These are phyloP conservation scores for Hemicordylus capensis DNA, from an alignment of 2,113 vertebrate species.

Conservation along the genomic window DNA sequence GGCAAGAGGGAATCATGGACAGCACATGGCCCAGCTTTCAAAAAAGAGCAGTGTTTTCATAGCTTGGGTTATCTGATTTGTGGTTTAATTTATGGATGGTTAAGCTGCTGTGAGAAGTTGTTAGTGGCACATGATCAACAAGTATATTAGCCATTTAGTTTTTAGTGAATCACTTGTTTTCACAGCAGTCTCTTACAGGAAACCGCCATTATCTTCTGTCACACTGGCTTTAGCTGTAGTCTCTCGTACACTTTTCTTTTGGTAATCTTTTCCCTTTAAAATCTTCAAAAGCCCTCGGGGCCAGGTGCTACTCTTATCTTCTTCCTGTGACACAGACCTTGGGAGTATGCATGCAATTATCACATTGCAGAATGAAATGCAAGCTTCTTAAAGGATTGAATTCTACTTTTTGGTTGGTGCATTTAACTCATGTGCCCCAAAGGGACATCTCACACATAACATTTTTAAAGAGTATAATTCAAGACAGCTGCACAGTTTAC, in stretches of 20 bases:
- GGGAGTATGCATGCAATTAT: slow-evolving; percentile 75
- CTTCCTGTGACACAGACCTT: slow-evolving; percentile 80
- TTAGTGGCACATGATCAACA: slow-evolving; percentile 74
- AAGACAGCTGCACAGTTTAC: background rate
- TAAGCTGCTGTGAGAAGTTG: slow-evolving; percentile 60
- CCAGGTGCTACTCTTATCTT: slow-evolving; percentile 79
- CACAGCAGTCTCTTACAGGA: slow-evolving; percentile 84
- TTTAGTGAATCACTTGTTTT: slow-evolving; percentile 58
- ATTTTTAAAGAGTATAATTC: background rate
- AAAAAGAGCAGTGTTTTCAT: slow-evolving; percentile 40
- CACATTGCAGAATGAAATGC: slow-evolving; percentile 57
- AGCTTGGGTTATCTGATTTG: slow-evolving; percentile 31
- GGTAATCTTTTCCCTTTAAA: slow-evolving; percentile 82
- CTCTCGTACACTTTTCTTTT: slow-evolving; percentile 83
- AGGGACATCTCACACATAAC: background rate
- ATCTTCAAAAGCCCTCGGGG: slow-evolving; percentile 85
- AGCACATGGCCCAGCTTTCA: background rate
- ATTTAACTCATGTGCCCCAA: background rate
- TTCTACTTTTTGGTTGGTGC: slow-evolving; percentile 8
- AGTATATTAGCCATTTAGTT: slow-evolving; percentile 69
- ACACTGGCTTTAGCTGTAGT: slow-evolving; percentile 77
- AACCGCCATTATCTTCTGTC: slow-evolving; percentile 83
- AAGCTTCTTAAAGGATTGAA: slow-evolving; percentile 21
- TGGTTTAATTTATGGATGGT: slow-evolving; percentile 49
- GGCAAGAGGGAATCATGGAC: background rate